Percentiles rank a stretch among this genome's conserved stretches.
These are phyloP conservation scores for Caenorhabditis zanzibari DNA, from an alignment of 2,888 invertebrate species.

Conservation along the genomic window DNA sequence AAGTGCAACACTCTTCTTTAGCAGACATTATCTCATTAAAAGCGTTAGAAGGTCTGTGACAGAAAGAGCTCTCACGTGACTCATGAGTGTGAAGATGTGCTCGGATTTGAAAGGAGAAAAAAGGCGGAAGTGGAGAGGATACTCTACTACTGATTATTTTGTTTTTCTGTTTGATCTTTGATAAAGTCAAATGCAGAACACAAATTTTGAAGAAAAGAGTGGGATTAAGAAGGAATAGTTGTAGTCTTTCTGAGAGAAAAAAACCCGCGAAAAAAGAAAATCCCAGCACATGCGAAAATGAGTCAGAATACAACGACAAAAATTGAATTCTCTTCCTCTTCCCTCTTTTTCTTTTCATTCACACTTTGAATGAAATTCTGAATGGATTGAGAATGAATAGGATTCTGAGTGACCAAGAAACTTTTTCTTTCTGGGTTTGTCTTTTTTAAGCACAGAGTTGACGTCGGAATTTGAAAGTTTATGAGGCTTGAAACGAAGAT, in stretches of 20 bases:
- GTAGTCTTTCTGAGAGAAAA: neutral
- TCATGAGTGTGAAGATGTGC: slow-evolving; percentile 9
- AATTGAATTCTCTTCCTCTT: slow-evolving; percentile 16
- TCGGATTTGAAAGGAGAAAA: neutral
- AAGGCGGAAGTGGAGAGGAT: slow-evolving; percentile 5
- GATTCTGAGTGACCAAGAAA: slow-evolving; percentile 29
- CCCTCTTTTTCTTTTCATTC: slow-evolving; percentile 28
- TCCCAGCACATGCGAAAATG: neutral
- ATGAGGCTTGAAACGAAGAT: slow-evolving; percentile 1
- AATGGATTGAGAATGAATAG: slow-evolving; percentile 22
- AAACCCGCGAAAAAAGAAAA: slow-evolving; percentile 1
- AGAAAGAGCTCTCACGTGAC: slow-evolving; percentile 47
- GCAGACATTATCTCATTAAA: slow-evolving; percentile 47
- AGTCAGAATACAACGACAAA: slow-evolving; percentile 11
- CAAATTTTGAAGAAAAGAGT: neutral
- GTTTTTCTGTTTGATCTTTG: slow-evolving; percentile 3
- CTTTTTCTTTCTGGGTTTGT: slow-evolving; percentile 12
- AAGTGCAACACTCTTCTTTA: slow-evolving; percentile 24
- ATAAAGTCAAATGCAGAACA: slow-evolving; percentile 9
- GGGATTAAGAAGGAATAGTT: slow-evolving; percentile 9
- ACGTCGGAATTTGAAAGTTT: neutral
- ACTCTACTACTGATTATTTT: neutral
- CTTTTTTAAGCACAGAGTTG: neutral
- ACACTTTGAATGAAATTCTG: slow-evolving; percentile 22
- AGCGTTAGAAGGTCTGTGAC: slow-evolving; percentile 37